phyloP scores from a whole-genome alignment of 2,888 invertebrate species.

The Geotrupes spiniger region DNA sequence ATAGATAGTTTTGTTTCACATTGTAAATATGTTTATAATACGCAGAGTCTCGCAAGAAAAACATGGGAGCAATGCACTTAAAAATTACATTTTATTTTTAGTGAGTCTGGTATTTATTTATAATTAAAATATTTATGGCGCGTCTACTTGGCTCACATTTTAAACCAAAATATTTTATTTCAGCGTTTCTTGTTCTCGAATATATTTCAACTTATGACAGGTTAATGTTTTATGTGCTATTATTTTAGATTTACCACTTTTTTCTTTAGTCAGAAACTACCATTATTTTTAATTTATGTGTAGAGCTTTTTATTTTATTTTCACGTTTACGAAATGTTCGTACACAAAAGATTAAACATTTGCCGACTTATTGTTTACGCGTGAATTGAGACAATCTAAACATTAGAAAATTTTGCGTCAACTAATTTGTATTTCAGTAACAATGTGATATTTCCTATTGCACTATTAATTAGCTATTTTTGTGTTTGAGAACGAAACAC shows the following conservation, averaged over 20 bases:
- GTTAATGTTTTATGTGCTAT: constrained; percentile 29
- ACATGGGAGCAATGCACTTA: constrained; percentile 42
- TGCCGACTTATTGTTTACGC: too few relatives aligned
- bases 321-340: background rate
- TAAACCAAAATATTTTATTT: constrained; percentile 17
- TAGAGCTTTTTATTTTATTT: constrained; percentile 14
- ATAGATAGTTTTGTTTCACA: constrained; percentile 15
- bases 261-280: constrained; percentile 5
- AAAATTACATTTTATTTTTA: constrained; percentile 47
- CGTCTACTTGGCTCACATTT: constrained; percentile 34
- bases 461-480: too few relatives aligned
- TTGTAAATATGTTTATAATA: constrained; percentile 24
- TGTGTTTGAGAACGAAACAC: too few relatives aligned
- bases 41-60: constrained; percentile 15
- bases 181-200: constrained; percentile 11
- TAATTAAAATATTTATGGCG: constrained; percentile 46
- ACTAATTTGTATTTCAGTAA: too few relatives aligned
- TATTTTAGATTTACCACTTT: constrained; percentile 26
- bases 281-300: constrained; percentile 20
- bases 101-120: constrained; percentile 46
- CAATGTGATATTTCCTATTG: too few relatives aligned
- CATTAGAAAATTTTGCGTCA: too few relatives aligned
- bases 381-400: too few relatives aligned
- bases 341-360: too few relatives aligned
- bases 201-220: constrained; percentile 26